Conservation (phyloP, 2,888 invertebrate genomes). For the Cephus sareptanus region DNA sequence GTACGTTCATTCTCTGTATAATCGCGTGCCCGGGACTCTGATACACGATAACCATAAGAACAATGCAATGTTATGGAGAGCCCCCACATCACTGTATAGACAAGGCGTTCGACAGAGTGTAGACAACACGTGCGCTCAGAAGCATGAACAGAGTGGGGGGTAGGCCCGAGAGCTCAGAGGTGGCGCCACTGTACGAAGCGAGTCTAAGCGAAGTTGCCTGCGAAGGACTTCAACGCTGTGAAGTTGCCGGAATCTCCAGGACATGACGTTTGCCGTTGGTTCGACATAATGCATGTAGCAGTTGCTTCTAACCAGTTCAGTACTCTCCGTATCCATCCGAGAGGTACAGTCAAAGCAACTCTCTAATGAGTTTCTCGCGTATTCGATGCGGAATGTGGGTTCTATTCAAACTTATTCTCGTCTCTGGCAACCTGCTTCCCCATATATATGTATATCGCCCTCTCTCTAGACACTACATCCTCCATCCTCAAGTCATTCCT, state of each 20-base stretch:
- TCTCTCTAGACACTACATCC: neutral
- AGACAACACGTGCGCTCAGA: too few species aligned
- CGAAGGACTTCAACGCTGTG: neutral
- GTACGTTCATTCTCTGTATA: too few species aligned
- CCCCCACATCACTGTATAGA: too few species aligned
- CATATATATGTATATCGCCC: slow-evolving; percentile 14
- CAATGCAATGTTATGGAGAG: too few species aligned
- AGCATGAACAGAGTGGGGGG: too few species aligned
- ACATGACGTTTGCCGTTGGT: neutral
- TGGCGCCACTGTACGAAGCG: too few species aligned
- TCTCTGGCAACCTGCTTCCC: slow-evolving; percentile 16
- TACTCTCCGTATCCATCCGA: slow-evolving; percentile 21
- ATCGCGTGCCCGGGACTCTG: too few species aligned
- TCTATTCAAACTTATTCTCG: slow-evolving; percentile 52
- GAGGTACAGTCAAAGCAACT: slow-evolving; percentile 36
- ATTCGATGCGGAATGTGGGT: slow-evolving; percentile 58
- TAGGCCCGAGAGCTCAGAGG: too few species aligned
- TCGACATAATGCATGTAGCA: slow-evolving; percentile 33
- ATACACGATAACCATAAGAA: too few species aligned
- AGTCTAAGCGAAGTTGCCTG: neutral
- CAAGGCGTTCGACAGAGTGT: too few species aligned
- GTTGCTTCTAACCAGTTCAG: slow-evolving; percentile 31
- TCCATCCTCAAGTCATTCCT: neutral
- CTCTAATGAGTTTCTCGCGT: slow-evolving; percentile 60
- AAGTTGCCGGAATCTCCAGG: neutral